A percentile compares a stretch with the other conserved stretches of the same genome.
Evolutionary conservation across 2,113 vertebrate genomes (phyloP).

Genomic region (Nannobrachium achirus): DNA sequence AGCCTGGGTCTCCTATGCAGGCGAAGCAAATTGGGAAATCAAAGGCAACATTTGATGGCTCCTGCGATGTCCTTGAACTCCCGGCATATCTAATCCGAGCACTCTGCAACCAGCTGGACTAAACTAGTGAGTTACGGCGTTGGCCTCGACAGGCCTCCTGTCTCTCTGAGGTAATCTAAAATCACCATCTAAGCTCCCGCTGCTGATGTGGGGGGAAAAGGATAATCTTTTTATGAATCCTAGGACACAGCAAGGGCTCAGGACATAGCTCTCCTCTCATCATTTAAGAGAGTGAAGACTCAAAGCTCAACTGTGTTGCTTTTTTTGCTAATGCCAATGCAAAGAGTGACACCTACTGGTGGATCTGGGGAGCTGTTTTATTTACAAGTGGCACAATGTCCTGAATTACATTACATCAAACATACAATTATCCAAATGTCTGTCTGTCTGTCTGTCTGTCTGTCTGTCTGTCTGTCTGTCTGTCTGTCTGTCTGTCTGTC

Average conservation of each 20-base stretch:
- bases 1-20: conserved; percentile 19
- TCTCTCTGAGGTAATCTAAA: background rate
- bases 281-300: background rate
- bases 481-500: no score
- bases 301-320: background rate
- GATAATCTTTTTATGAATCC: background rate
- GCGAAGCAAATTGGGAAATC: conserved; percentile 10
- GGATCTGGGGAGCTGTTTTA: background rate
- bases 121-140: background rate
- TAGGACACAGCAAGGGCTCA: conserved; percentile 8
- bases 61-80: conserved; percentile 45
- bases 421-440: no score
- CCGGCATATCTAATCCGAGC: background rate
- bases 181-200: background rate
- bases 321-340: conserved; percentile 40
- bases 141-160: no score
- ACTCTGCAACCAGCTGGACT: background rate
- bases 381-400: background rate
- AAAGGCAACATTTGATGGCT: conserved; percentile 39
- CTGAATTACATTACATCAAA: background rate
- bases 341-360: conserved; percentile 76
- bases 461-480: no score
- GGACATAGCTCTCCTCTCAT: no score
- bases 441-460: no score
- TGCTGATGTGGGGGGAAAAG: conserved; percentile 1